Conservation (phyloP, 2,113 vertebrate species). For the Phrynosoma platyrhinos region DNA sequence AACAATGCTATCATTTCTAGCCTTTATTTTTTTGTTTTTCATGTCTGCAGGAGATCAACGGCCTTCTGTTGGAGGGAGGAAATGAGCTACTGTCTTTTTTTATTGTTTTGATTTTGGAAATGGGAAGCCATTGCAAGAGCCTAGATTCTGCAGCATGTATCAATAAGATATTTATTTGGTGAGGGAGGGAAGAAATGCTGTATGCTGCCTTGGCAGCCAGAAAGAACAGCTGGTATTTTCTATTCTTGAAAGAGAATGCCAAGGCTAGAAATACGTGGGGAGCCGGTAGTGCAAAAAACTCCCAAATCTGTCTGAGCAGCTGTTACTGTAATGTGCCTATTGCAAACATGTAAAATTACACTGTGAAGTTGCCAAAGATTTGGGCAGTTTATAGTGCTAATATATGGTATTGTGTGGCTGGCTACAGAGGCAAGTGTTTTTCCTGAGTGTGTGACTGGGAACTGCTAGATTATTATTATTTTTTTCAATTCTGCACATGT, state of each 20-base stretch:
- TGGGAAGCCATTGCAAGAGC: constrained; percentile 27
- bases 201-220: constrained; percentile 55
- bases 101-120: constrained; percentile 17
- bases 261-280: constrained; percentile 63
- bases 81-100: constrained; percentile 28
- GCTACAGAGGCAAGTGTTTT: not conserved
- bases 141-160: constrained; percentile 38
- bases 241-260: constrained; percentile 69
- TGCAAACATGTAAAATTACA: constrained; percentile 56
- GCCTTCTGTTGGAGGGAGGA: not conserved
- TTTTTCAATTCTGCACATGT: not conserved
- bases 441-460: not conserved
- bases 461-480: not conserved
- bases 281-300: constrained; percentile 50
- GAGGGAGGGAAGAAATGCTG: constrained; percentile 39
- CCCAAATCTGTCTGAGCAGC: constrained; percentile 79
- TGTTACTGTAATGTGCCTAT: constrained; percentile 63
- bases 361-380: constrained; percentile 46
- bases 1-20: not conserved
- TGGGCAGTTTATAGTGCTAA: constrained; percentile 48
- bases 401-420: constrained; percentile 28
- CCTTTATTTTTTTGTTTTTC: not conserved
- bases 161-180: constrained; percentile 53
- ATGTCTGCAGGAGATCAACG: constrained; percentile 50
- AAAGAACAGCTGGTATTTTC: constrained; percentile 78